These are phyloP conservation scores for Tadarida brasiliensis DNA, from an alignment of 2,797 vertebrate genomes.

Conservation along the genomic window DNA sequence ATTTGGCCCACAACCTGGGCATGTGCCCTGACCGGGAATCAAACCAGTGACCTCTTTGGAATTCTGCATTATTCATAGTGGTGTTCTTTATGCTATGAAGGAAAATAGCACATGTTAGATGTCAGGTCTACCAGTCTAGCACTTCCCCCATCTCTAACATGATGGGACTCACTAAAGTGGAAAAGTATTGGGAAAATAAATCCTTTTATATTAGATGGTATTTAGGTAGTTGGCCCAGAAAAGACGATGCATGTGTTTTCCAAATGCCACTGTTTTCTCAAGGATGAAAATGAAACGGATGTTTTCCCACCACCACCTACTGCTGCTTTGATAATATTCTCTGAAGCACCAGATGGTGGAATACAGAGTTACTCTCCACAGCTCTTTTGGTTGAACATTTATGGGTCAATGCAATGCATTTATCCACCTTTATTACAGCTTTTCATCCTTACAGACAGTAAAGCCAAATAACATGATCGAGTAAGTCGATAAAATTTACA, in stretches of 20 bases:
- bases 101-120: slow-evolving; percentile 26
- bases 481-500: slow-evolving; percentile 68
- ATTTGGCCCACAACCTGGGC: too few relatives aligned
- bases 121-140: not conserved
- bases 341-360: slow-evolving; percentile 74
- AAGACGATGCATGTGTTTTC: slow-evolving; percentile 64
- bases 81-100: not conserved
- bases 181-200: slow-evolving; percentile 70
- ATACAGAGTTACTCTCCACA: slow-evolving; percentile 65
- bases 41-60: not conserved
- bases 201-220: slow-evolving; percentile 33
- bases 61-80: not conserved
- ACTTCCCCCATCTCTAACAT: not conserved
- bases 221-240: slow-evolving; percentile 58
- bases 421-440: slow-evolving; percentile 62
- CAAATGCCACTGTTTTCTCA: slow-evolving; percentile 74
- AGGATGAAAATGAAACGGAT: slow-evolving; percentile 68
- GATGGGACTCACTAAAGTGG: slow-evolving; percentile 3
- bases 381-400: slow-evolving; percentile 56
- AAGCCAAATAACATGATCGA: slow-evolving; percentile 64
- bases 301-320: slow-evolving; percentile 77
- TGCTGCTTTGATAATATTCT: slow-evolving; percentile 75
- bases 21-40: too few relatives aligned
- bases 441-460: slow-evolving; percentile 70
- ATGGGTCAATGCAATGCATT: slow-evolving; percentile 64